Evolutionary conservation across 2,888 invertebrate genomes (phyloP).

Genomic region (Drosophila dives): DNA sequence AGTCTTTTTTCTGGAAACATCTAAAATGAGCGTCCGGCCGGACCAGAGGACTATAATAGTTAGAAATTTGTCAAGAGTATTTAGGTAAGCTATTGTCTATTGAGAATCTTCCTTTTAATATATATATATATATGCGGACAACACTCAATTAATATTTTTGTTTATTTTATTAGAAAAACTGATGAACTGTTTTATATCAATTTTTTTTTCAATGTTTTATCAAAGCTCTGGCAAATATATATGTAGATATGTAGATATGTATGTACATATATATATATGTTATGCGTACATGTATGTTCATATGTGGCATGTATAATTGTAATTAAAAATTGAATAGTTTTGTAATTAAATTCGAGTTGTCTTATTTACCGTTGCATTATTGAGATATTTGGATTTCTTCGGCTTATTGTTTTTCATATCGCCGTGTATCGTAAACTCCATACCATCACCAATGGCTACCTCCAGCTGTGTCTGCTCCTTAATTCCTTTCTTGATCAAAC

Average conservation of each 20-base stretch:
- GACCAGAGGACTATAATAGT: neutral
- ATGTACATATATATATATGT: conserved; percentile 8
- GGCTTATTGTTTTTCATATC: conserved; percentile 92
- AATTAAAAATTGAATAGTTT: conserved; percentile 6
- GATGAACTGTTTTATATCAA: neutral
- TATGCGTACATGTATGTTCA: conserved; percentile 24
- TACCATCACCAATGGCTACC: conserved; percentile 96
- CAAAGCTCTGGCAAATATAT: neutral
- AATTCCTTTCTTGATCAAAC: conserved; percentile 93
- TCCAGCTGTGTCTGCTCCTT: conserved; percentile 95
- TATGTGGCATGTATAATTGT: conserved; percentile 32
- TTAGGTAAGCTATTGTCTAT: neutral
- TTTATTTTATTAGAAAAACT: too few species aligned
- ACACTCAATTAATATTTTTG: neutral
- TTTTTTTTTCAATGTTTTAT: neutral
- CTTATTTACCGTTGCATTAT: conserved; percentile 89
- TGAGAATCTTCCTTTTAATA: neutral
- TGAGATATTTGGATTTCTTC: conserved; percentile 92
- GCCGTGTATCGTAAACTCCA: conserved; percentile 97
- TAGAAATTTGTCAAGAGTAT: neutral
- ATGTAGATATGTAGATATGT: too few species aligned
- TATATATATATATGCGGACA: neutral
- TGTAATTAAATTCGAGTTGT: conserved; percentile 33
- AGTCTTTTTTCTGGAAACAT: neutral
- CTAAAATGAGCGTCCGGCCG: neutral